phyloP scores from a whole-genome alignment of 2,888 invertebrate genomes.

The Boloria selene region DNA sequence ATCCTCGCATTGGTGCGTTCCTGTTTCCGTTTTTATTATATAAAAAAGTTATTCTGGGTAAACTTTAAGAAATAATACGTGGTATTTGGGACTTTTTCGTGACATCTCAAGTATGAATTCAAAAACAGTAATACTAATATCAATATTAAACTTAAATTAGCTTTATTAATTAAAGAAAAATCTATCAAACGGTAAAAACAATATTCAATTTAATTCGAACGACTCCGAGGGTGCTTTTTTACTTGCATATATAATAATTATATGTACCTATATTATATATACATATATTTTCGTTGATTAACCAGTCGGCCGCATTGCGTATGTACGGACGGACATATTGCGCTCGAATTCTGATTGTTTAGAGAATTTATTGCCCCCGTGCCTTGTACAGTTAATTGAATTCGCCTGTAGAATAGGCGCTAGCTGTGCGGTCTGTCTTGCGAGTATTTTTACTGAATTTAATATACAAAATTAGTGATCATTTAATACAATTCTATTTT shows the following conservation, averaged over 20 bases:
- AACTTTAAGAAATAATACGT: too few species aligned
- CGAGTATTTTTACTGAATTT: conserved; percentile 61
- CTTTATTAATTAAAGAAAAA: too few species aligned
- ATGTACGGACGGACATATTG: conserved; percentile 81
- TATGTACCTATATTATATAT: conserved; percentile 55
- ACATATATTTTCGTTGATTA: conserved; percentile 79
- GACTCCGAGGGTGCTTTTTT: conserved; percentile 3
- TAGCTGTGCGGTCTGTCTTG: conserved; percentile 74
- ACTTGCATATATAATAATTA: conserved; percentile 60
- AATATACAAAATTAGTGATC: conserved; percentile 13
- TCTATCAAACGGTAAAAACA: too few species aligned
- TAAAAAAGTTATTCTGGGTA: too few species aligned
- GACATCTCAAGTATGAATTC: too few species aligned
- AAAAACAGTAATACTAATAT: too few species aligned
- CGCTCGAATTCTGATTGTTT: conserved; percentile 82
- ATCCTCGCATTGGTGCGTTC: too few species aligned
- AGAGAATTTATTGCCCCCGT: conserved; percentile 81
- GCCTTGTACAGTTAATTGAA: conserved; percentile 82
- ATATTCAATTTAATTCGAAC: too few species aligned
- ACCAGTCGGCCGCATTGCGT: conserved; percentile 79
- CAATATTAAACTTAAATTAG: too few species aligned
- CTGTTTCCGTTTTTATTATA: too few species aligned
- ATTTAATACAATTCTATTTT: too few species aligned
- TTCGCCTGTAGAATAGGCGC: conserved; percentile 79
- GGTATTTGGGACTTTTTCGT: too few species aligned